Conservation (phyloP, 1,140 invertebrate genomes). For the Drosophila biarmipes region DNA sequence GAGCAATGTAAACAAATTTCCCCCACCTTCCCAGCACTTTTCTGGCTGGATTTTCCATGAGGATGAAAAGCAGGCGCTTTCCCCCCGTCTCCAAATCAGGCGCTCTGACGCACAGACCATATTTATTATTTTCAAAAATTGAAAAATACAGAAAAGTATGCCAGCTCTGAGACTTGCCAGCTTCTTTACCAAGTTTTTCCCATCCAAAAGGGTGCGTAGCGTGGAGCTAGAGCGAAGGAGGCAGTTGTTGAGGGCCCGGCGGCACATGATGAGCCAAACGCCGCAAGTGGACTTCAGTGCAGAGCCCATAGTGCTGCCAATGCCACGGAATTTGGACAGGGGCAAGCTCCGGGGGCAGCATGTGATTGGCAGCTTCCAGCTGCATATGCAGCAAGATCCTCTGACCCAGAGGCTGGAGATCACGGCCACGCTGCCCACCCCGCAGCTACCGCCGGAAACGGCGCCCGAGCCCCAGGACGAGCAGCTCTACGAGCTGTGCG, state of each 20-base stretch:
- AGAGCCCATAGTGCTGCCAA: no score
- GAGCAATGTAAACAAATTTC: conserved; percentile 30
- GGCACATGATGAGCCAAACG: no score
- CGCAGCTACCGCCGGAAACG: not conserved
- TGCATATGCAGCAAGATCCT: not conserved
- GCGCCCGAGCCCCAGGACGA: not conserved
- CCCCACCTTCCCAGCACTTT: not conserved
- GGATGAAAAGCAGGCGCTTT: not conserved
- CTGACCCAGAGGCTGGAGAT: not conserved
- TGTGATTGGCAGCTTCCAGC: not conserved
- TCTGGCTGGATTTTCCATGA: not conserved
- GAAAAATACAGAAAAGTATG: not conserved
- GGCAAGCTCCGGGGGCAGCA: not conserved
- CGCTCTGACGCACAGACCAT: no score
- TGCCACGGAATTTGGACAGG: no score
- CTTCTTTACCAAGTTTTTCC: not conserved
- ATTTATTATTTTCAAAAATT: not conserved
- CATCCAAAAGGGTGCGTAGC: not conserved
- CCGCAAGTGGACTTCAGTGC: no score
- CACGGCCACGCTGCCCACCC: not conserved
- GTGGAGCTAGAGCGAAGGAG: not conserved
- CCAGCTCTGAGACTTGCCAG: not conserved
- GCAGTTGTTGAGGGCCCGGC: not conserved
- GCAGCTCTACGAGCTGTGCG: not conserved
- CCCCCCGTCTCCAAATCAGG: not conserved